Base-by-base conservation (phyloP, 1,140 invertebrate species). In the Drosophila chauvacae region DNA sequence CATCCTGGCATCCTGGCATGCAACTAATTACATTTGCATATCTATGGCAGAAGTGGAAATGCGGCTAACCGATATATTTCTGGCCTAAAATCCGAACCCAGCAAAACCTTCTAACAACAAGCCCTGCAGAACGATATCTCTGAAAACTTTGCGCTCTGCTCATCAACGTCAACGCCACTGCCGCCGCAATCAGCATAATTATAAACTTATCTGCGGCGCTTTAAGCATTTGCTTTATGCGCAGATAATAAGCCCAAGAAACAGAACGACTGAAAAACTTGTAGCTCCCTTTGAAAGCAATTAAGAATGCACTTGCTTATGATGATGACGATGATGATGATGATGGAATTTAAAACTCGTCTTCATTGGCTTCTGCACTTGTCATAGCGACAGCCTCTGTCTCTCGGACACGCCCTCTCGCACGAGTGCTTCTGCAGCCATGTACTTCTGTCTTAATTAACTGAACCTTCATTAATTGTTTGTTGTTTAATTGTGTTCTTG, bases 1-100 rank as follows among this genome's bases (percentile, higher is more conserved):
- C 45, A 47, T 47, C 45, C 75, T 78, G 79, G 44, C 44, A 47
- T 47, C 44, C 75, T 78, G 80, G 83, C 83, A 83, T 86, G 80
- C 81, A 90, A 90, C 84, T 88, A 88, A 88, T 88, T 88, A 90
- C 84, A 88, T 88, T 88, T 88, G 84, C 84, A 88, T 88, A 88
- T 88, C 84, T 84, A 78, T 90, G 81, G 77, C 42, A 72, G 57
- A 69, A 79, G 41, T 61, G 73, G 69, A 85, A 84, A 81, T 72
- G 74, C 80, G 55, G 69, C 71, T 53, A 56, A 71, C 59, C 58
- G 53, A 80, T 69, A 79, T 60, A 63, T 69, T 77, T 69, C 56
- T 69, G 74, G 73, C 73, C 74, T 61, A 72, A 72, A 72, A 60
- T 70, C 39, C 47, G n/a, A 60, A 30, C 65, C 30, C 47, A 20